Conservation (phyloP, 2,797 vertebrate genomes). For the Gephyroberyx darwinii region DNA sequence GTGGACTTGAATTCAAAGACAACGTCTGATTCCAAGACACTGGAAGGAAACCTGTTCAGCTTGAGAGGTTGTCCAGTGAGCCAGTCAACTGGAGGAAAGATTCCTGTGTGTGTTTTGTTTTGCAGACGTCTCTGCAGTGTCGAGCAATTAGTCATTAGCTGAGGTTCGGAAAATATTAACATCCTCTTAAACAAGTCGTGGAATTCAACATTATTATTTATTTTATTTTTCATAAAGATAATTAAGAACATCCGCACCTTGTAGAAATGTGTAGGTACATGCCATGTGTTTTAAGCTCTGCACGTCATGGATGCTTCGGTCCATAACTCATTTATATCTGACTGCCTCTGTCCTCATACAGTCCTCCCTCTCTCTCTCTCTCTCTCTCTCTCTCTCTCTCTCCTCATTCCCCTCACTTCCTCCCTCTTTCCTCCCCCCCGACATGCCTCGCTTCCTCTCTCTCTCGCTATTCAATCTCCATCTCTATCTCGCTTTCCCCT, state of each 20-base stretch:
- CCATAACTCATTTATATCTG: slow-evolving; percentile 61
- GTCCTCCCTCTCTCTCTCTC: not conserved
- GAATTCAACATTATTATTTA: slow-evolving; percentile 20
- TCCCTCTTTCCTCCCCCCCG: slow-evolving; percentile 23
- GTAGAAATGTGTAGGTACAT: slow-evolving; percentile 24
- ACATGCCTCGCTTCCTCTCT: slow-evolving; percentile 12
- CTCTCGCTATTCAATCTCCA: slow-evolving; percentile 23
- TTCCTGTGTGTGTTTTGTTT: slow-evolving; percentile 15
- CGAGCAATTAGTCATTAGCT: slow-evolving; percentile 48
- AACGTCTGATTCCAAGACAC: not conserved
- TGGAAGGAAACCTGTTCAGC: slow-evolving; percentile 9
- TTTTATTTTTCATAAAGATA: slow-evolving; percentile 44
- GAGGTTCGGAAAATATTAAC: slow-evolving; percentile 45
- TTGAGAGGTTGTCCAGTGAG: not conserved
- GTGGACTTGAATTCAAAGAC: slow-evolving; percentile 7
- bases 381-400: slow-evolving; percentile 9
- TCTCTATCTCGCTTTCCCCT: slow-evolving; percentile 35
- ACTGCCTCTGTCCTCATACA: slow-evolving; percentile 48
- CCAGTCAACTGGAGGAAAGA: slow-evolving; percentile 1
- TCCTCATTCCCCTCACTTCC: slow-evolving; percentile 18
- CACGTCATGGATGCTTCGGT: slow-evolving; percentile 45
- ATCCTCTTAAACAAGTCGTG: slow-evolving; percentile 34
- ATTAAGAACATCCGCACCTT: slow-evolving; percentile 49
- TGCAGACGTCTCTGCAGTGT: not conserved
- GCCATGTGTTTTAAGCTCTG: slow-evolving; percentile 37